Evolutionary conservation across 2,888 invertebrate species (phyloP), one percentile per base, ranked within the genome.

Genomic region (Patella ulyssiponensis): DNA sequence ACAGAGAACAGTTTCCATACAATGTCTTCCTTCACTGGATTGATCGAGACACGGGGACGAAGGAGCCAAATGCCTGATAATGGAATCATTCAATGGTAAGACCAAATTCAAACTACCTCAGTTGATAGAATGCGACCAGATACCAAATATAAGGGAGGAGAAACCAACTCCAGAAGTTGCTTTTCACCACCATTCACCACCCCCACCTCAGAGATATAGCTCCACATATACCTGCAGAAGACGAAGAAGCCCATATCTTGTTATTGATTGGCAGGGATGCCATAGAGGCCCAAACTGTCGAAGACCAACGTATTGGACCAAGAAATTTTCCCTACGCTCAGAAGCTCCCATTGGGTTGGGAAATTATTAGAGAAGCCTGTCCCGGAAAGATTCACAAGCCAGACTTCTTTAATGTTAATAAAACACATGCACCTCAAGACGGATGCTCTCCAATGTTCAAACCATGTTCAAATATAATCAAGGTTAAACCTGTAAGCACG

Each of bases 131-230:
- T 82, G 84, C 73, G 53, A 78, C 52, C 14, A 78, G 3, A 82
- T 82, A 9, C 82, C 81, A n/a, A 73, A 77, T 51, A 54, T 51
- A 44, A 69, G 79, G 23, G 33, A 74, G 14, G 82, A 81, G 58
- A 82, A 83, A 73, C 81, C 81, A 17, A 84, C 82, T 11, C 79
- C 79, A 15, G 80, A 82, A 1, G 71, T 81, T 12, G 73, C 70
- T n/a, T n/a, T n/a, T n/a, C n/a, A n/a, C n/a, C n/a, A n/a, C n/a
- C 5, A 0, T n/a, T 1, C 51, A 73, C 20, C 53, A 78, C 54
- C 12, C 71, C 1, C 80, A 78, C 73, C 56, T 79, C 4, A 52
- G 27, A 20, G 75, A 77, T 20, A 75, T 77, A 12, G 69, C 52
- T n/a, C 12, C 15, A 17, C 17, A 69, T n/a, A 74, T 79, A 52